Percentiles rank a stretch among this genome's conserved stretches.
phyloP scores from a whole-genome alignment of 2,888 invertebrate species.

The Odontothrips loti region DNA sequence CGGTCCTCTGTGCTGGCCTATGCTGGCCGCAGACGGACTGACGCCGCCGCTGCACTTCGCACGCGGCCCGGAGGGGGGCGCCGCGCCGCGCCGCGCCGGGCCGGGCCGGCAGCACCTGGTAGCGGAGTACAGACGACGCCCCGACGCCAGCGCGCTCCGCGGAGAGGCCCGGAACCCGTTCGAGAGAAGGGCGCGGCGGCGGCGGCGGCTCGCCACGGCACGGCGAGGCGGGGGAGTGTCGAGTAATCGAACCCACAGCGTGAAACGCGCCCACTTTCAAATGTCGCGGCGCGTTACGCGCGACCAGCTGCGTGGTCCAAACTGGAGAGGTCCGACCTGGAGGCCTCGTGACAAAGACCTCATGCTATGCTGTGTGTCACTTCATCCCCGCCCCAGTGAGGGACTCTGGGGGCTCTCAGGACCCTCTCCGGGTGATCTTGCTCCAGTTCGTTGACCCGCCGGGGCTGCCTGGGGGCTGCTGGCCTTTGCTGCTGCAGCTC shows the following conservation, averaged over 20 bases:
- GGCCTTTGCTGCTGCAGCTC: no score
- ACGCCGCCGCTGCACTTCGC: constrained; percentile 46
- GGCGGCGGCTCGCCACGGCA: neutral
- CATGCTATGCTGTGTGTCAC: no score
- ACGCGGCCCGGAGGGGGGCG: constrained; percentile 52
- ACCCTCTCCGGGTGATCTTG: no score
- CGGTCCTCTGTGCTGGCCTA: constrained; percentile 36
- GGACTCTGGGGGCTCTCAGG: no score
- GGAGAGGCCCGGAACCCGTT: neutral
- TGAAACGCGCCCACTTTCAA: neutral
- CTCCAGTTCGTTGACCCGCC: no score
- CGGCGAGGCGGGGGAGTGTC: neutral
- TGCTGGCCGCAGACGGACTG: constrained; percentile 34
- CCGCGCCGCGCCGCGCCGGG: constrained; percentile 48
- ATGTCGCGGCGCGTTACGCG: neutral
- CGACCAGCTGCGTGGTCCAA: no score
- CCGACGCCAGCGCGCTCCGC: neutral
- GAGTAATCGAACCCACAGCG: neutral
- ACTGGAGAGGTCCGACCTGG: no score
- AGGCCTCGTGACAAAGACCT: no score
- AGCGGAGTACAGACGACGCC: constrained; percentile 19
- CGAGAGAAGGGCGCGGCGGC: constrained; percentile 15
- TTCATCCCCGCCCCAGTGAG: no score
- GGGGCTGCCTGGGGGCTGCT: no score
- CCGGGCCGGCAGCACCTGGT: constrained; percentile 48